phyloP scores from a whole-genome alignment of 1,140 invertebrate species.

The Zaprionus davidi region DNA sequence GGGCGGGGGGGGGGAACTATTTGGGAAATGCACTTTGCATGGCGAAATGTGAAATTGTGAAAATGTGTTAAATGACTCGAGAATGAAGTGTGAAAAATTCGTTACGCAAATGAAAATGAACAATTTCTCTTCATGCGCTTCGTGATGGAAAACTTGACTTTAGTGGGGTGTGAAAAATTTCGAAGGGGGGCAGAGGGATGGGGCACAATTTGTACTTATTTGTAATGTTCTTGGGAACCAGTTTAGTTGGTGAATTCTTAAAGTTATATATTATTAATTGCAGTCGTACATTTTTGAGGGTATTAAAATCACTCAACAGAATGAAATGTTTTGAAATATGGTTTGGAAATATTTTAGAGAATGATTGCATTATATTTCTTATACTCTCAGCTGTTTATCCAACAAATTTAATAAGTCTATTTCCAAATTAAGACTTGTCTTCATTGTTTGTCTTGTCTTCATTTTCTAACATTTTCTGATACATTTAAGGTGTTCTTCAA shows the following conservation, averaged over 20 bases:
- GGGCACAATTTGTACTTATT: not conserved
- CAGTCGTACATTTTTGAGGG: not conserved
- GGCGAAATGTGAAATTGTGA: conserved; percentile 1
- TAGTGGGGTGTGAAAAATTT: conserved; percentile 15
- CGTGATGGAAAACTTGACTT: conserved; percentile 10
- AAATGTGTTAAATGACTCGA: conserved; percentile 33
- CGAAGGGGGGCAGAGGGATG: not conserved
- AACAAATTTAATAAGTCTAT: not conserved
- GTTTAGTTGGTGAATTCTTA: not conserved
- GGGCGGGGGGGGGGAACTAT: not conserved
- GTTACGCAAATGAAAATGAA: not conserved
- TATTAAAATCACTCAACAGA: not conserved
- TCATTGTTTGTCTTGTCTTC: too few relatives aligned
- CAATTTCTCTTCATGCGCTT: conserved; percentile 12
- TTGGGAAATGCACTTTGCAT: conserved; percentile 43
- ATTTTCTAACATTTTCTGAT: not conserved
- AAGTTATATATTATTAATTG: not conserved
- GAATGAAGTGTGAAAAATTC: conserved; percentile 36
- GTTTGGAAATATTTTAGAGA: not conserved
- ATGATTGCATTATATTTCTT: not conserved
- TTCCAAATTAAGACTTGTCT: not conserved
- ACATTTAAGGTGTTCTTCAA: not conserved
- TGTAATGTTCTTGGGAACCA: not conserved
- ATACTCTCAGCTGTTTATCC: not conserved
- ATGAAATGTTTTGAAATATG: not conserved